Base-by-base conservation (phyloP, 2,113 vertebrate species). In the Etia nguti region DNA sequence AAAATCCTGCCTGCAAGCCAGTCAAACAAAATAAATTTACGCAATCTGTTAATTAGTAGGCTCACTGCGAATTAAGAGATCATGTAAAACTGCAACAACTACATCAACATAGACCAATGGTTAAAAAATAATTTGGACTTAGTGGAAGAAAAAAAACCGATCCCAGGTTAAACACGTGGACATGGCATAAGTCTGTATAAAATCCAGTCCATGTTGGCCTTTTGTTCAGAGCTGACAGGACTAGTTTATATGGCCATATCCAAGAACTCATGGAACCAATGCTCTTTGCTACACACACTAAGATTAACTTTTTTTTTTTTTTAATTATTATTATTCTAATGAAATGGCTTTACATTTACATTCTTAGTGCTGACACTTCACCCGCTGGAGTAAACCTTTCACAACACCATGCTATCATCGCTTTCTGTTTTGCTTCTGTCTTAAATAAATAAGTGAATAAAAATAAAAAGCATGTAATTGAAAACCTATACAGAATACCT, bases 151-250 rank as follows among this genome's bases (percentile, higher is more conserved):
- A 65, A 62, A 34, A 3, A 29, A 31, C 29, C 29, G 4, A 5
- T 31, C 4, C 29, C 29, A 31, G 29, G 29, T 31, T 31, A 31
- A 31, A 60, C 57, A 60, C 15, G 18, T 60, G 29, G 31, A 65
- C 60, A 65, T 31, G 2, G 4, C 31, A n/a, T 18, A 65, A 36
- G 60, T 12, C 60, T 65, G 60, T 12, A 65, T 65, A 36, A 65
- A 65, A 65, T 65, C 60, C 60, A 36, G 18, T n/a, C 10, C 10
- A n/a, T 36, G 31, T 36, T 65, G 60, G 60, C 60, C 60, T 62
- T 62, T 62, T 62, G 59, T 36, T 62, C 18, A 36, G 36, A 36
- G 59, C 59, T 36, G 31, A 12, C 59, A 36, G 59, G 31, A 62
- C 6, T 0, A 62, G 59, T 62, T n/a, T 62, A 12, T 10, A 36